Conservation (phyloP, 2,113 vertebrate species). For the Etheostoma spectabile region DNA sequence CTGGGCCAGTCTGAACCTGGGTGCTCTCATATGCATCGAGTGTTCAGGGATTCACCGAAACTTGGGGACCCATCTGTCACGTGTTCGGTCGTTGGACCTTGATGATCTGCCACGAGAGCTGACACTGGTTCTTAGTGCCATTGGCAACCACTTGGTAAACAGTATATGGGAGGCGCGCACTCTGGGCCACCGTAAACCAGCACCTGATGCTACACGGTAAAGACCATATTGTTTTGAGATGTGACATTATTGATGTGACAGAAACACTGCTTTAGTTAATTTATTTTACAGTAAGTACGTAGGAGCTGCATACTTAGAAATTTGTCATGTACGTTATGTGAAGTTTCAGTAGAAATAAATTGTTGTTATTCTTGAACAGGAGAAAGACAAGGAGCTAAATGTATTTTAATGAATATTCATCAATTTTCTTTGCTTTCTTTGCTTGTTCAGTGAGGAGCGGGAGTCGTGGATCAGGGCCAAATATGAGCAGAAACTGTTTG, state of each 20-base stretch:
- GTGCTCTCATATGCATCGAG: slow-evolving; percentile 80
- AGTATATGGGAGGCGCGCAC: slow-evolving; percentile 78
- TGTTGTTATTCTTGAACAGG: neutral
- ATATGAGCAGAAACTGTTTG: slow-evolving; percentile 93
- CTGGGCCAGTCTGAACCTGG: slow-evolving; percentile 81
- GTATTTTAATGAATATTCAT: slow-evolving; percentile 4
- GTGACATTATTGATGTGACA: neutral
- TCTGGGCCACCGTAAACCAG: slow-evolving; percentile 71
- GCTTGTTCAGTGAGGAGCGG: slow-evolving; percentile 87
- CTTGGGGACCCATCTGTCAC: slow-evolving; percentile 79
- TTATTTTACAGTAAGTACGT: neutral
- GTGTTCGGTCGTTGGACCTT: slow-evolving; percentile 77
- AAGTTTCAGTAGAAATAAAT: neutral
- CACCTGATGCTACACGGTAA: slow-evolving; percentile 75
- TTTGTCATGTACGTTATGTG: neutral
- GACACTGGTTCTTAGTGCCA: slow-evolving; percentile 77
- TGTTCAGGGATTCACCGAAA: slow-evolving; percentile 82
- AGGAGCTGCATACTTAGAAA: neutral
- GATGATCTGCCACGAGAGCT: slow-evolving; percentile 78
- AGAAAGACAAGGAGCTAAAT: neutral
- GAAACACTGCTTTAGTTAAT: neutral
- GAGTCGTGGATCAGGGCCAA: slow-evolving; percentile 95
- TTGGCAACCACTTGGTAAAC: slow-evolving; percentile 81
- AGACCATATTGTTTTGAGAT: neutral
- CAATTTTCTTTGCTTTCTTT: slow-evolving; percentile 3